Evolutionary conservation across 2,888 invertebrate species (phyloP).

Genomic region (Cenopis cana): DNA sequence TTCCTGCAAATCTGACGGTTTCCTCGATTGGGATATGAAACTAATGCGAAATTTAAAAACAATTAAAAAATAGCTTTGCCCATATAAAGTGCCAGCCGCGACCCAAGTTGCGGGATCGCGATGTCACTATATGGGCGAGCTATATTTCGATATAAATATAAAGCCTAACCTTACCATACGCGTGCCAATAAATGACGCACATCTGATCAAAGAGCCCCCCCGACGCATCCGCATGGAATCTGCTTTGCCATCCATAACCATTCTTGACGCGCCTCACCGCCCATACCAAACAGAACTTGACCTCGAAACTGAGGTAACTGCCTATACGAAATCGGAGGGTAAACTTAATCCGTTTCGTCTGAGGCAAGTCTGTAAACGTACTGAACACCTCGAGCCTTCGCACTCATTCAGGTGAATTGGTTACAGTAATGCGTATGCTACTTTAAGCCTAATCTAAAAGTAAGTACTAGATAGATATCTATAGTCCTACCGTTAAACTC

Average conservation of each 20-base stretch:
- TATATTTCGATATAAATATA: background rate
- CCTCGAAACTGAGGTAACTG: background rate
- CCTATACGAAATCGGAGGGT: background rate
- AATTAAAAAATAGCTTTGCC: too few species aligned
- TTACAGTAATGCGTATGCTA: slow-evolving; percentile 9
- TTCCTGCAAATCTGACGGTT: too few species aligned
- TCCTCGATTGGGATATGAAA: too few species aligned
- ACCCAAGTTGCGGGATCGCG: too few species aligned
- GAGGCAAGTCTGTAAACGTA: background rate
- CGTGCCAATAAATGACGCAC: slow-evolving; percentile 28
- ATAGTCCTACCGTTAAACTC: too few species aligned
- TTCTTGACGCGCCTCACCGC: background rate
- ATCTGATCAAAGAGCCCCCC: slow-evolving; percentile 33
- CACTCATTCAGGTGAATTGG: slow-evolving; percentile 26
- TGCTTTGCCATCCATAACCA: background rate
- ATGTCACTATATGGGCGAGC: too few species aligned
- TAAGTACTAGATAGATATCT: too few species aligned
- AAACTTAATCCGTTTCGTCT: background rate
- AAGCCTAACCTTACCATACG: background rate
- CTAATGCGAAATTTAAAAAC: too few species aligned
- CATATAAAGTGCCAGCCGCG: too few species aligned
- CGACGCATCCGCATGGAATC: slow-evolving; percentile 19
- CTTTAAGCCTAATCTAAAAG: background rate
- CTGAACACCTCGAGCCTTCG: background rate
- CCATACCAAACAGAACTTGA: background rate